These are phyloP conservation scores for Oscheius sp. DNA, from an alignment of 1,140 invertebrate species.

Conservation along the genomic window DNA sequence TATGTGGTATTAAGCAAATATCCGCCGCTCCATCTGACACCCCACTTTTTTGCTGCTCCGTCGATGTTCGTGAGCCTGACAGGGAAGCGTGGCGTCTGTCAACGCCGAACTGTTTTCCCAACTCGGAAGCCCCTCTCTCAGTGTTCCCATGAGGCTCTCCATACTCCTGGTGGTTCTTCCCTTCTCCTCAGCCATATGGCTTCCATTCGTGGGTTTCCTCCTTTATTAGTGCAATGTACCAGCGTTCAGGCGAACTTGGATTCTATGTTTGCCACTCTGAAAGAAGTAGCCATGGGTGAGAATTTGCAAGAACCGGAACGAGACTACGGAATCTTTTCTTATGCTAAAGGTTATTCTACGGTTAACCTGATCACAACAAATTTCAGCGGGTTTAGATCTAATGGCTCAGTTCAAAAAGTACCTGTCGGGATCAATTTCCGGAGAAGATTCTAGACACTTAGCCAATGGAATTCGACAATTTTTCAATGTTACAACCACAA, in stretches of 20 bases:
- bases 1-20: background rate
- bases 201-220: conserved; percentile 6
- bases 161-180: background rate
- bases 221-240: background rate
- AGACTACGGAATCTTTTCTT: background rate
- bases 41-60: background rate
- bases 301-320: background rate
- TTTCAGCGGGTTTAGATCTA: background rate
- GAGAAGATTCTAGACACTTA: background rate
- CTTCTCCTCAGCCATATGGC: background rate
- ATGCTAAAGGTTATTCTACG: background rate
- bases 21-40: background rate
- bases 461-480: background rate
- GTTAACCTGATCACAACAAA: too few relatives aligned
- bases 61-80: conserved; percentile 3
- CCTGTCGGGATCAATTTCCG: background rate
- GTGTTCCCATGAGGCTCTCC: background rate
- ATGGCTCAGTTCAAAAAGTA: background rate
- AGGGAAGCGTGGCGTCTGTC: conserved; percentile 10
- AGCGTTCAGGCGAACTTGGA: background rate
- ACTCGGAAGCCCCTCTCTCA: background rate
- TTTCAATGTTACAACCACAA: conserved; percentile 4
- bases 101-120: conserved; percentile 1
- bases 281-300: conserved; percentile 6
- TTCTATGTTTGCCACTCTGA: conserved; percentile 9